These are phyloP conservation scores for Aphelenchoides besseyi DNA, from an alignment of 1,140 invertebrate genomes.

Conservation along the genomic window DNA sequence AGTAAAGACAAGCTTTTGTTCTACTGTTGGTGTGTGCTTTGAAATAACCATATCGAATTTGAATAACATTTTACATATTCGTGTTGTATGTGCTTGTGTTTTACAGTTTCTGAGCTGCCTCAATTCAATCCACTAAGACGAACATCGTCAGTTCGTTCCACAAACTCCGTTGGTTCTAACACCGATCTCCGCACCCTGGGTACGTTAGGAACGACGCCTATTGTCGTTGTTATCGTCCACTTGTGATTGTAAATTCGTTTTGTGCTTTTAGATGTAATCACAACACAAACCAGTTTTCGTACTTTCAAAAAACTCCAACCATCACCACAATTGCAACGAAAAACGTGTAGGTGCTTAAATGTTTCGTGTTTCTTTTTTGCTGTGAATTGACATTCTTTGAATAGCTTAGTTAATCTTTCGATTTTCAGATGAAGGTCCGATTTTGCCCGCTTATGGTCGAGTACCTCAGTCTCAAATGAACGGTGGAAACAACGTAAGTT, in stretches of 20 bases:
- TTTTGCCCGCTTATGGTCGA: constrained; percentile 27
- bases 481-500: background rate
- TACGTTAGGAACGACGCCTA: too few relatives aligned
- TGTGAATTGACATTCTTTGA: constrained; percentile 6
- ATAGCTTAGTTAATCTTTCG: background rate
- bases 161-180: too few relatives aligned
- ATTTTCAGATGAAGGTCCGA: constrained; percentile 39
- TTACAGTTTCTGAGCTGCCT: constrained; percentile 5
- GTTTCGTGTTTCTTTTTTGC: constrained; percentile 9
- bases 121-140: background rate
- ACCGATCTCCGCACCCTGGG: constrained; percentile 35
- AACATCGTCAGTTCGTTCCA: constrained; percentile 16
- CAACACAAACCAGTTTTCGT: constrained; percentile 26
- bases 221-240: background rate
- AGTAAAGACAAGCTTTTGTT: too few relatives aligned
- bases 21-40: too few relatives aligned
- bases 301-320: constrained; percentile 35
- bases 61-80: background rate
- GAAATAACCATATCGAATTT: background rate
- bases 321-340: constrained; percentile 34
- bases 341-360: constrained; percentile 32
- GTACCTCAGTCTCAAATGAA: background rate
- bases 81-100: background rate
- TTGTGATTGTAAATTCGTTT: background rate
- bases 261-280: constrained; percentile 27